These are phyloP conservation scores for Arremon aurantiirostris DNA, from an alignment of 2,797 vertebrate genomes.

Conservation along the genomic window DNA sequence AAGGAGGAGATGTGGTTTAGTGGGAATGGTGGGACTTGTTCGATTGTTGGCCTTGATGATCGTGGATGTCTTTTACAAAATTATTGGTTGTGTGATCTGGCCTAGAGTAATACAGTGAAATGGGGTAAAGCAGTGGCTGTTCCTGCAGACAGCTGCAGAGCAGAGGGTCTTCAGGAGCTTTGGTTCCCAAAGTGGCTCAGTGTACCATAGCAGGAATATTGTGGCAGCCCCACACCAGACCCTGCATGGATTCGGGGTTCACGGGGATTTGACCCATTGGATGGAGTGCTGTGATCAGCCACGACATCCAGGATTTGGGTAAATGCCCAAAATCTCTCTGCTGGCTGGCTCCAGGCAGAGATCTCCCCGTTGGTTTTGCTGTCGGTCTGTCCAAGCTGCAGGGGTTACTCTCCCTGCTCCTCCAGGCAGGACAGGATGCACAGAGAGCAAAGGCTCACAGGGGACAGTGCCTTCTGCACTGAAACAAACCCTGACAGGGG, in stretches of 20 bases:
- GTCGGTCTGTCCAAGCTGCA: too few relatives aligned
- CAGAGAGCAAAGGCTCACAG: too few relatives aligned
- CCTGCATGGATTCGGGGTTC: neutral
- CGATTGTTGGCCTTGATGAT: neutral
- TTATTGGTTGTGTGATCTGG: neutral
- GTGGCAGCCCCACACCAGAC: neutral
- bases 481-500: neutral
- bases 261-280: neutral
- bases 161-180: neutral
- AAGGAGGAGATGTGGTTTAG: neutral
- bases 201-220: rapidly evolving
- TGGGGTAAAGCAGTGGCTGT: rapidly evolving
- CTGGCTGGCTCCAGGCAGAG: too few relatives aligned
- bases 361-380: too few relatives aligned
- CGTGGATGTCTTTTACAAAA: neutral
- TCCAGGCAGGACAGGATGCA: too few relatives aligned
- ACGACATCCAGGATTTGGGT: neutral
- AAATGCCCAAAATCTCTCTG: neutral
- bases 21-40: neutral
- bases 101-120: neutral
- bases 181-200: neutral
- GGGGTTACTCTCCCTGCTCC: too few relatives aligned
- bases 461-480: neutral
- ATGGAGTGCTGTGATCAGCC: neutral
- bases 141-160: neutral